phyloP scores from a whole-genome alignment of 1,140 invertebrate species.

The Geopemphigus sp. region DNA sequence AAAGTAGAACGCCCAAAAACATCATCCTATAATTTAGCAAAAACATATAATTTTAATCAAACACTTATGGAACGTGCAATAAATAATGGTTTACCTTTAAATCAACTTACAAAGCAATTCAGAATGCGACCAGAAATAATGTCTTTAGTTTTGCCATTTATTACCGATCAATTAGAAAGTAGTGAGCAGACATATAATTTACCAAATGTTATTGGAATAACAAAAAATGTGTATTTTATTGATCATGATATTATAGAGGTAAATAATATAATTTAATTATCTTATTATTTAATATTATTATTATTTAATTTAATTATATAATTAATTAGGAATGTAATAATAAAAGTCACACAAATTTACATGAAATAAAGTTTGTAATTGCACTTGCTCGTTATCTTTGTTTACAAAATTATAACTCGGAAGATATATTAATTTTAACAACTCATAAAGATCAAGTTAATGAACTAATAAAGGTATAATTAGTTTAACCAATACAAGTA shows the following conservation, averaged over 20 bases:
- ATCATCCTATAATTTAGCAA: constrained; percentile 62
- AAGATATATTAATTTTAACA: constrained; percentile 66
- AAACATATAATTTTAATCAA: constrained; percentile 64
- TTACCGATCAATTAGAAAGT: constrained; percentile 63
- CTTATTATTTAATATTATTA: not conserved
- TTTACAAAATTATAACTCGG: constrained; percentile 60
- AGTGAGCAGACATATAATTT: constrained; percentile 59
- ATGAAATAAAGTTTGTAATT: constrained; percentile 63
- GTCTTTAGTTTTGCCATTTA: constrained; percentile 61
- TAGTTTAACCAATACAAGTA: not conserved
- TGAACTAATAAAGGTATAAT: constrained; percentile 52
- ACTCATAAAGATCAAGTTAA: constrained; percentile 64
- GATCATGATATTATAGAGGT: constrained; percentile 60
- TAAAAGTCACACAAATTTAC: constrained; percentile 58
- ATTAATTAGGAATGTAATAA: constrained; percentile 57
- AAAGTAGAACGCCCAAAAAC: constrained; percentile 68
- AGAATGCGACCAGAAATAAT: constrained; percentile 68
- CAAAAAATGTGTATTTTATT: constrained; percentile 63
- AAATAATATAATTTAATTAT: constrained; percentile 51
- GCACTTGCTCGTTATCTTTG: constrained; percentile 62
- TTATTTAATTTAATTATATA: not conserved
- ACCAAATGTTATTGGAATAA: constrained; percentile 58
- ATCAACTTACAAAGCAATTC: constrained; percentile 62
- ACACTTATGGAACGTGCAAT: constrained; percentile 74
- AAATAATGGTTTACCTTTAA: constrained; percentile 60